Conservation (phyloP, 2,888 invertebrate genomes). For the Mechanitis mazaeus region DNA sequence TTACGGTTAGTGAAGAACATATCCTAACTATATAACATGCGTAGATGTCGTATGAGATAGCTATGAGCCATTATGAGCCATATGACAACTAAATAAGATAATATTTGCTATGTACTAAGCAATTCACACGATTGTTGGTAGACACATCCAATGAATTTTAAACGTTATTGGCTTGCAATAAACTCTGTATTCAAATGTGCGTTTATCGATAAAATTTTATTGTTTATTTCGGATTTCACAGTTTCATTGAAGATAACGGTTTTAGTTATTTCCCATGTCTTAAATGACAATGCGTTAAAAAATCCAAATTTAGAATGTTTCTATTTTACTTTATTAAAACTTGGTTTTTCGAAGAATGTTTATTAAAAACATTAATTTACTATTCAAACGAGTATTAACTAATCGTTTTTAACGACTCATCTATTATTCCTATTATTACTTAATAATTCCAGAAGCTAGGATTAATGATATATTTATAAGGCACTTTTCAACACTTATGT, state of each 20-base stretch:
- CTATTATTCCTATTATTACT: no score
- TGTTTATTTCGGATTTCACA: background rate
- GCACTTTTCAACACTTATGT: no score
- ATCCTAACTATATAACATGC: slow-evolving; percentile 39
- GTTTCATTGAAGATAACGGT: slow-evolving; percentile 13
- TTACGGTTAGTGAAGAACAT: slow-evolving; percentile 18
- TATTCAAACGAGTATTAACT: no score
- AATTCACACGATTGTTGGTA: background rate
- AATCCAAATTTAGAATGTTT: no score
- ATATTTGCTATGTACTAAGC: slow-evolving; percentile 38
- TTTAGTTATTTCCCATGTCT: no score
- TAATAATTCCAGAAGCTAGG: no score
- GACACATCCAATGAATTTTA: background rate
- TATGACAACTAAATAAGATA: slow-evolving; percentile 42
- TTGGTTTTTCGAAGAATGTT: no score
- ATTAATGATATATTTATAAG: no score
- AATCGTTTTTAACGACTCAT: no score
- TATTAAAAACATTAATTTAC: no score
- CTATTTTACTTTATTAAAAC: no score
- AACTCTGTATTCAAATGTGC: background rate
- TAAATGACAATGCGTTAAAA: no score
- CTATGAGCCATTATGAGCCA: slow-evolving; percentile 43
- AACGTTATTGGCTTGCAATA: background rate
- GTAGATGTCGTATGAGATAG: slow-evolving; percentile 46
- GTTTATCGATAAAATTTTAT: background rate